Base-by-base conservation (phyloP, 2,797 vertebrate species). In the Dicrostonyx torquatus region DNA sequence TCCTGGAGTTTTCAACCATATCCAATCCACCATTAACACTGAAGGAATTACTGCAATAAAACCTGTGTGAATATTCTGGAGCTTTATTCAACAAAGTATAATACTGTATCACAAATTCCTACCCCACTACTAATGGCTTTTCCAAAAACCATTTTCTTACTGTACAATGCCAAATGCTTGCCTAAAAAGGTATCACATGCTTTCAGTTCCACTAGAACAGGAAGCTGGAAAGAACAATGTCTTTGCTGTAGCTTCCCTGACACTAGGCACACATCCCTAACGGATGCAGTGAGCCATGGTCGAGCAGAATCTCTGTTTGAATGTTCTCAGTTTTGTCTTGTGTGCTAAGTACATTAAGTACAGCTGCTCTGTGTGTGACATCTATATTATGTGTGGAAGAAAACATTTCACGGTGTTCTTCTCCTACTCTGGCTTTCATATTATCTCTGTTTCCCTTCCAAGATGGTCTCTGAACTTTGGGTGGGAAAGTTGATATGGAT, bases 71-170 rank as follows among this genome's bases (percentile, higher is more conserved):
- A 98, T 99, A 99, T 98, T 99, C 99, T 85, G 99, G 99, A 88
- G 99, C 99, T 98, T 99, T 99, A 98, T 99, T 99, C 97, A 99
- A 98, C 96, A 99, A 99, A 96, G 99, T 99, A 98, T 99, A 99
- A 98, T 99, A 99, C 98, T 99, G 99, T 98, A 99, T 99, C 98
- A 99, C 99, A 72, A 99, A 99, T 98, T 99, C 99, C 98, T 99
- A 99, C 99, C 99, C 99, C 98, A 99, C 99, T 95, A 99, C 99
- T 99, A 99, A 99, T 99, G 98, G 98, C 98, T 99, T 99, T 99
- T 99, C 99, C 99, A 99, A 99, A 99, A 99, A 24, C 99, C 99
- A 99, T 99, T 99, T 99, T 99, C 99, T 99, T 99, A 99, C 99
- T 99, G 99, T 98, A 98, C 99, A 99, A 99, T 99, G 99, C 98